Base-by-base conservation (phyloP, 2,888 invertebrate species). In the Acanthacorydalis orientalis region DNA sequence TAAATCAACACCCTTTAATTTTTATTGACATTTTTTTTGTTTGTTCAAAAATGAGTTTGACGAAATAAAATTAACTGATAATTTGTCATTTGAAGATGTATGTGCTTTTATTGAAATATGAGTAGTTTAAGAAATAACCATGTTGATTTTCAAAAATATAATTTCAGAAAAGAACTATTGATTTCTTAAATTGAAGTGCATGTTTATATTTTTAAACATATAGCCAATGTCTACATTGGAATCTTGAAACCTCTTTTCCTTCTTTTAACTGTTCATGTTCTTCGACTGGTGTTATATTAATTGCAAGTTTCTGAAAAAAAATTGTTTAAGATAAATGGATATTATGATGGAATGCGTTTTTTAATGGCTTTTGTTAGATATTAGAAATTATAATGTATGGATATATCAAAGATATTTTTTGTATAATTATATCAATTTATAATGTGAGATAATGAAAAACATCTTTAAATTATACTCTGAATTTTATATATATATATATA, bases 191-290 rank as follows among this genome's bases (percentile, higher is more conserved):
- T n/a, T 9, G 12, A 16, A n/a, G 10, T 39, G 10, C 9, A 37
- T n/a, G n/a, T n/a, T 32, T 16, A 16, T 14, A 16, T 23, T 48
- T 34, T 72, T 75, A 80, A 23, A 80, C 75, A 53, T 77, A 78
- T 6, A 80, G 67, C 80, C 80, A 80, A 56, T 80, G 80, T 54
- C 67, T 69, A 61, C 77, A 74, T 51, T 73, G 72, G 57, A 80
- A 80, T 51, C 80, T 68, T 49, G 66, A 73, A 42, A 78, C 75
- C 1, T 75, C 69, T 42, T 75, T 76, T 1, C 73, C 77, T 48
- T 70, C 69, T 39, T 75, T 65, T 43, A 80, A 74, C 1, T 74
- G 72, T 52, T 78, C 77, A 56, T 78, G 79, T 54, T 80, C 80
- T 15, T 76, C 76, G 46, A 73, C 67, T 1, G 80, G 80, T 7